These are phyloP conservation scores for Pimephales promelas DNA, from an alignment of 2,113 vertebrate species.

Conservation along the genomic window DNA sequence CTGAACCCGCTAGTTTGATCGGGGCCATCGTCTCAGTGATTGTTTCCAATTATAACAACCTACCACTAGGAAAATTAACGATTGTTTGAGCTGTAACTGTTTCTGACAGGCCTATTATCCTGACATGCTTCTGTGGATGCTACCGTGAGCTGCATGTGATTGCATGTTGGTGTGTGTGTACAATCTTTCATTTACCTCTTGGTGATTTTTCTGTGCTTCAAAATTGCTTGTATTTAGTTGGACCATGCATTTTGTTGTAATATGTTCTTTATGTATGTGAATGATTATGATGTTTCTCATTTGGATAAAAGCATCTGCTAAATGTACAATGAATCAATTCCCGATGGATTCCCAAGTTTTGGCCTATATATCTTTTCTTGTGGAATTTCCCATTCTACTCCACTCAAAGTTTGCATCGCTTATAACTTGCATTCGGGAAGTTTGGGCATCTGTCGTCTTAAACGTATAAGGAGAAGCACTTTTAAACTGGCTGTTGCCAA, in stretches of 20 bases:
- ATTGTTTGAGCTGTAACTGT: slow-evolving; percentile 17
- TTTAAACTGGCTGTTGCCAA: too few species aligned
- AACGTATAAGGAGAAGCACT: too few species aligned
- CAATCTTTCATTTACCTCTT: background rate
- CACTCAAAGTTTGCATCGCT: too few species aligned
- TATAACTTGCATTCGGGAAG: too few species aligned
- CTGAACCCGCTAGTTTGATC: background rate
- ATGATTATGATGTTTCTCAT: background rate
- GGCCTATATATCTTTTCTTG: background rate
- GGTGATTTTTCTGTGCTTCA: background rate
- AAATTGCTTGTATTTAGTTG: background rate
- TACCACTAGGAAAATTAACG: background rate
- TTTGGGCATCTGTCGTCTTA: too few species aligned
- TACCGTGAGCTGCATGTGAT: background rate
- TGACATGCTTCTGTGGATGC: background rate
- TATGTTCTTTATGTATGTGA: background rate
- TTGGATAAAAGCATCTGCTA: background rate
- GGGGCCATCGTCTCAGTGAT: background rate
- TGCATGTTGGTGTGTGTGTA: background rate
- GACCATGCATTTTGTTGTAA: background rate
- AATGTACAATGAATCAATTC: background rate
- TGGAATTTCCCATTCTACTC: background rate
- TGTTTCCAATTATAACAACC: slow-evolving; percentile 6
- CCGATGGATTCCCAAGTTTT: background rate
- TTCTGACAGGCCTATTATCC: slow-evolving; percentile 22